A percentile compares a stretch with the other conserved stretches of the same genome.
Evolutionary conservation across 2,113 vertebrate genomes (phyloP).

Genomic region (Misgurnus mizolepis): DNA sequence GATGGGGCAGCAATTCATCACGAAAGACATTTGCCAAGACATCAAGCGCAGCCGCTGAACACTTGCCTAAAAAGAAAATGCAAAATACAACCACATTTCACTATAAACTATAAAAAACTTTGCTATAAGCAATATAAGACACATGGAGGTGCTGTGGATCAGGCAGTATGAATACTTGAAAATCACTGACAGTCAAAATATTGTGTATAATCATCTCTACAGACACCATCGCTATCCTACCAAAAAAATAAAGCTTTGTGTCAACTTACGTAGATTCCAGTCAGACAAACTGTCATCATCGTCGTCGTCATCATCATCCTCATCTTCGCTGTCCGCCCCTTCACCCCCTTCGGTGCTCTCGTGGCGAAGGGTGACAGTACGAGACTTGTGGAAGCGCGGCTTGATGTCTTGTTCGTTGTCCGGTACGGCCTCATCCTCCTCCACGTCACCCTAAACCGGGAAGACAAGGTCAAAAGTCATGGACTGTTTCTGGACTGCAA

Average conservation of each 20-base stretch:
- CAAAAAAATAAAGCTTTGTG: not conserved
- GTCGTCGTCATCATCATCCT: slow-evolving; percentile 67
- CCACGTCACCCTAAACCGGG: slow-evolving; percentile 80
- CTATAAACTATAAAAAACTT: too few species aligned
- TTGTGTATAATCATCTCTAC: slow-evolving; percentile 47
- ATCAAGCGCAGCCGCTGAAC: slow-evolving; percentile 87
- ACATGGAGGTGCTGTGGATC: slow-evolving; percentile 31
- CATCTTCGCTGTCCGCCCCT: slow-evolving; percentile 53
- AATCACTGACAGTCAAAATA: slow-evolving; percentile 47
- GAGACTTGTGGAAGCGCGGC: slow-evolving; percentile 94
- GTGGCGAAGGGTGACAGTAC: slow-evolving; percentile 90
- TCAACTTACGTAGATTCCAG: slow-evolving; percentile 55
- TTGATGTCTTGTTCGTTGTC: slow-evolving; percentile 98
- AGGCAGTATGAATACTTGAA: slow-evolving; percentile 55
- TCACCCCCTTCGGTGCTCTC: slow-evolving; percentile 86
- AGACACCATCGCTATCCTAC: not conserved
- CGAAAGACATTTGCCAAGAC: slow-evolving; percentile 93
- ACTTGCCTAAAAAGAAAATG: slow-evolving; percentile 77
- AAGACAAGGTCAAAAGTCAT: not conserved
- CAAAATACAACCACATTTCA: too few species aligned
- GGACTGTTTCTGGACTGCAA: not conserved
- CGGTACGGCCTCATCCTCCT: slow-evolving; percentile 57
- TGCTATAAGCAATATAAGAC: too few species aligned
- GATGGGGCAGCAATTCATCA: slow-evolving; percentile 88
- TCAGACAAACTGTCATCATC: slow-evolving; percentile 56